Evolutionary conservation across 1,140 invertebrate species (phyloP).

Genomic region (Caerostris darwini): DNA sequence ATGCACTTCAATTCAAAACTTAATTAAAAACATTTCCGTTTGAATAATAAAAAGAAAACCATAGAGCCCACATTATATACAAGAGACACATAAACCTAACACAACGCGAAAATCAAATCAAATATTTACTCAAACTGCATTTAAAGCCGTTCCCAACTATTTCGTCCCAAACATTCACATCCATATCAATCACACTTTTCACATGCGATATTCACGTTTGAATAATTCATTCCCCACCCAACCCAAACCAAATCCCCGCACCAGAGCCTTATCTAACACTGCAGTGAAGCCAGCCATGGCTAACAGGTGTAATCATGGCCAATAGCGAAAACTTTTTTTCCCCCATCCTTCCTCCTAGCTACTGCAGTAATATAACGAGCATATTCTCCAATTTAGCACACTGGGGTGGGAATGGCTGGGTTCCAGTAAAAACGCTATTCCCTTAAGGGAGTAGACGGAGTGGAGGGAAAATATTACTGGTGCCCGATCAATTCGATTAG

Average conservation of each 20-base stretch:
- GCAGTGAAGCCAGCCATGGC: not conserved
- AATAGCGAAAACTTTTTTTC: not conserved
- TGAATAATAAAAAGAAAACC: too few species aligned
- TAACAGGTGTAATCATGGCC: conserved; percentile 10
- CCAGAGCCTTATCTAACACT: too few species aligned
- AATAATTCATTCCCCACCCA: not conserved
- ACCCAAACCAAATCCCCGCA: not conserved
- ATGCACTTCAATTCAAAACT: too few species aligned
- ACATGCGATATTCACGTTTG: not conserved
- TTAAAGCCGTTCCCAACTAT: not conserved
- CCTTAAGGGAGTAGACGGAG: not conserved
- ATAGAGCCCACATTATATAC: too few species aligned
- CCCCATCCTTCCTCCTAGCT: not conserved
- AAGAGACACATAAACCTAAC: too few species aligned
- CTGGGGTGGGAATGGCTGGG: not conserved
- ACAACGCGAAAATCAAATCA: too few species aligned
- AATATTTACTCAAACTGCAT: too few species aligned
- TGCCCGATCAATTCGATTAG: conserved; percentile 75
- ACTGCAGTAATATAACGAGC: not conserved
- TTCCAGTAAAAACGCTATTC: conserved; percentile 46
- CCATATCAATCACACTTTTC: not conserved
- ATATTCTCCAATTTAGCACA: conserved; percentile 10
- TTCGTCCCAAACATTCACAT: not conserved
- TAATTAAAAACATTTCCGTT: too few species aligned
- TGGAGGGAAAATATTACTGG: conserved; percentile 54